Evolutionary conservation across 2,797 vertebrate species (phyloP).

Genomic region (Huso huso): DNA sequence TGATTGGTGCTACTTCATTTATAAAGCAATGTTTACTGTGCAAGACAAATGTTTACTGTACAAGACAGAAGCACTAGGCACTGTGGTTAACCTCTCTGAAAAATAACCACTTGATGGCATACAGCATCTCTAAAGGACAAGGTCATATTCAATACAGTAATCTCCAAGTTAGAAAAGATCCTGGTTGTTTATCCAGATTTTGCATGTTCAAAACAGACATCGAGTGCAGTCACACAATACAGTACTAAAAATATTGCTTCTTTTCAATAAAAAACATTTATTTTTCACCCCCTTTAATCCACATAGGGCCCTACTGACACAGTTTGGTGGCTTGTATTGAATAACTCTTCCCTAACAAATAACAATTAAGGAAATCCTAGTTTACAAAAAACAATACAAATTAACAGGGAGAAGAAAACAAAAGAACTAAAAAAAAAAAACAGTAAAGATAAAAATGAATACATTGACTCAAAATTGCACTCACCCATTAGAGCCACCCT

Average conservation of each 20-base stretch:
- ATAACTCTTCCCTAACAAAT: neutral
- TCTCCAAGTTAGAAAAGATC: too few species aligned
- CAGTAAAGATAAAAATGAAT: neutral
- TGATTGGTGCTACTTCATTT: neutral
- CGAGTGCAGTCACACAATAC: neutral
- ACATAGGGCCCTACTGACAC: neutral
- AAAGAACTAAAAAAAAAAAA: neutral
- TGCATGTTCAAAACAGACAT: neutral
- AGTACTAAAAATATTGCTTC: neutral
- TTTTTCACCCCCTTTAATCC: neutral
- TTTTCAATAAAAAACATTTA: neutral
- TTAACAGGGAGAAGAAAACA: neutral
- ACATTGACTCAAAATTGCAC: neutral
- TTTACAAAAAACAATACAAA: neutral
- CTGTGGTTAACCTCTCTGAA: constrained; percentile 7
- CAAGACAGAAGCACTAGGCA: constrained; percentile 13
- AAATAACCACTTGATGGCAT: neutral
- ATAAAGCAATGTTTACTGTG: neutral
- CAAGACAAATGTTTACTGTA: neutral
- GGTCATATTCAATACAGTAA: neutral
- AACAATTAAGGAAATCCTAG: neutral
- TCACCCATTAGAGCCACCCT: neutral
- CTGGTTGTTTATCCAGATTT: too few species aligned
- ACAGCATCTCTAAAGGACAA: neutral
- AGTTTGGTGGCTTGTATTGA: neutral